Evolutionary conservation across 2,113 vertebrate species (phyloP), one percentile per base, ranked within the genome.

Genomic region (Nothoprocta perdicaria): DNA sequence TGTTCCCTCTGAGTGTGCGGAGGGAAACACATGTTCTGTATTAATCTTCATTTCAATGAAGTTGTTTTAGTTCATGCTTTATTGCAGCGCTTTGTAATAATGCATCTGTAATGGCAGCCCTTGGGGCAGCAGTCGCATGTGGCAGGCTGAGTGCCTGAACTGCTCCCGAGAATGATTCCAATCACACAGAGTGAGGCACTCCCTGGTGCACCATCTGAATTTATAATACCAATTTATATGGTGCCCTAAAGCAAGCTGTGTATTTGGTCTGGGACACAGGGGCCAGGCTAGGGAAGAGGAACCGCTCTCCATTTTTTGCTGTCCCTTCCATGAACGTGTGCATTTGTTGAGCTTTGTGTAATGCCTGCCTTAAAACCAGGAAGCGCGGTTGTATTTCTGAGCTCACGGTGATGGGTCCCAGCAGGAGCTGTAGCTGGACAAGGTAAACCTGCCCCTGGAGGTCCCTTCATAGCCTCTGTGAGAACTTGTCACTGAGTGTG

Each of bases 11-110:
- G 89, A 94, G 88, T 80, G 60, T 91, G 78, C 1, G 73, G 93
- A 85, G 86, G 96, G 96, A 94, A 97, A 97, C 97, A 98, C 97
- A 97, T 97, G 97, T 97, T 97, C 94, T 2, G 43, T 97, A 98
- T 98, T 98, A 98, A 98, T 98, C 97, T 98, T 98, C 96, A 97
- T 98, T 98, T 97, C 98, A 97, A 96, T 97, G 96, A 97, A 98
- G 97, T 98, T 98, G 97, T 97, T 98, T 97, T 97, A 97, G 97
- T 97, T 97, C 95, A 92, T 97, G 97, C 97, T 98, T 98, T 98
- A 98, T 98, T 97, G 96, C 89, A 60, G 96, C 40, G 52, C 96
- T 98, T 98, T 98, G 97, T 97, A 98, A 98, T 98, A 98, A 98
- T 97, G 97, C 96, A 97, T 98, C 96, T 95, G 96, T 97, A 98